Conservation (phyloP, 2,113 vertebrate genomes). For the Anhinga rufa region DNA sequence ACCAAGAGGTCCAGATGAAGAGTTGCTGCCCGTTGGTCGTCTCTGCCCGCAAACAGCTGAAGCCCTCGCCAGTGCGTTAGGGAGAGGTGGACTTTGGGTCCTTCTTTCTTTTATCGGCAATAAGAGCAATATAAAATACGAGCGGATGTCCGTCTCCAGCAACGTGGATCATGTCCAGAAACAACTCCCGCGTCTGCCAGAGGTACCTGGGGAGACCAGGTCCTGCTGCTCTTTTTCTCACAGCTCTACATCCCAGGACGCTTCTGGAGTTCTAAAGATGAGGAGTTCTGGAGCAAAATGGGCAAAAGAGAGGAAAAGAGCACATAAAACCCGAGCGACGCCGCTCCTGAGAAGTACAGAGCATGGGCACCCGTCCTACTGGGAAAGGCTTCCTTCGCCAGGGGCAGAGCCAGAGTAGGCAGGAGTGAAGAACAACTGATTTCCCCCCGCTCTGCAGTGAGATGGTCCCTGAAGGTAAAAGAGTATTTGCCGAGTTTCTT, state of each 20-base stretch:
- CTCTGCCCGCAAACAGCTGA: not conserved
- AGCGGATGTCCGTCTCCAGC: not conserved
- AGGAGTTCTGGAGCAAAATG: not conserved
- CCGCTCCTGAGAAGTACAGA: not conserved
- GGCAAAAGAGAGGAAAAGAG: not conserved
- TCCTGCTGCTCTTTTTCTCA: not conserved
- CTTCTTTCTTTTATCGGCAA: not conserved
- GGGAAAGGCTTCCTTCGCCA: not conserved
- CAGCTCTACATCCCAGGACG: not conserved
- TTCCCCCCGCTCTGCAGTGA: not conserved
- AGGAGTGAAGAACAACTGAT: not conserved
- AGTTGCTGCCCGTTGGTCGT: fast-evolving
- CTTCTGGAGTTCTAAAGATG: not conserved
- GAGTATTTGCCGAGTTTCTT: not conserved
- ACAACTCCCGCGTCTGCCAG: fast-evolving
- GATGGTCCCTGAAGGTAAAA: not conserved
- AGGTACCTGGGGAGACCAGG: not conserved
- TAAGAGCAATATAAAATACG: not conserved
- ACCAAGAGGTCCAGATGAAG: not conserved
- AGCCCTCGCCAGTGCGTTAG: not conserved
- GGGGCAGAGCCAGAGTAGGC: not conserved
- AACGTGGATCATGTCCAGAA: not conserved
- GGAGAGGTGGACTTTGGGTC: not conserved
- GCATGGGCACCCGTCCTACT: not conserved
- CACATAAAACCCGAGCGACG: fast-evolving